These are phyloP conservation scores for Coregonus sp. DNA, from an alignment of 2,797 vertebrate genomes.

Conservation along the genomic window DNA sequence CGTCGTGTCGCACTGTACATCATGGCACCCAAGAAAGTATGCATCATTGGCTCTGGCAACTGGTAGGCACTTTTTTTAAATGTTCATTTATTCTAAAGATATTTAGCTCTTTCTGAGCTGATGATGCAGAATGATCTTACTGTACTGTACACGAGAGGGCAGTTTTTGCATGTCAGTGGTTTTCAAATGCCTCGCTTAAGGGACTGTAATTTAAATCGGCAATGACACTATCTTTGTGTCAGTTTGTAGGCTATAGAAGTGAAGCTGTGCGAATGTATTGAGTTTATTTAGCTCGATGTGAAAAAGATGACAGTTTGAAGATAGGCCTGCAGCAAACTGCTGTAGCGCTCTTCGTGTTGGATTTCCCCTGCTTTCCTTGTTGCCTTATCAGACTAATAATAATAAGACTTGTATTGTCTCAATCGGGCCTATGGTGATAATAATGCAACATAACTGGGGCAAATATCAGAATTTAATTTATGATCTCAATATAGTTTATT, in stretches of 20 bases:
- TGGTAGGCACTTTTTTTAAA: constrained; percentile 76
- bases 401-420: too few species aligned
- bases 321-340: neutral
- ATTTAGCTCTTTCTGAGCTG: neutral
- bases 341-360: neutral
- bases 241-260: neutral
- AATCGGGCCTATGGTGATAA: too few species aligned
- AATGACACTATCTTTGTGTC: neutral
- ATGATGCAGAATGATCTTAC: neutral
- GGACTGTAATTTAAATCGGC: neutral
- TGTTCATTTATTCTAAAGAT: neutral
- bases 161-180: neutral
- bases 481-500: neutral
- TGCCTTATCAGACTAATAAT: too few species aligned
- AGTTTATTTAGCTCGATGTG: neutral
- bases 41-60: constrained; percentile 94
- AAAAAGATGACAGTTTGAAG: neutral
- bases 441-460: too few species aligned
- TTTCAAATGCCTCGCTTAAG: neutral
- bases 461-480: too few species aligned
- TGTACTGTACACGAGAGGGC: neutral
- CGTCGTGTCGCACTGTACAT: constrained; percentile 29
- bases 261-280: neutral
- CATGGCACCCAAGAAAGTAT: constrained; percentile 82
- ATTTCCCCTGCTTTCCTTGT: neutral